Evolutionary conservation across 1,140 invertebrate species (phyloP), one percentile per base, ranked within the genome.

Genomic region (Oreohelix idahoensis): DNA sequence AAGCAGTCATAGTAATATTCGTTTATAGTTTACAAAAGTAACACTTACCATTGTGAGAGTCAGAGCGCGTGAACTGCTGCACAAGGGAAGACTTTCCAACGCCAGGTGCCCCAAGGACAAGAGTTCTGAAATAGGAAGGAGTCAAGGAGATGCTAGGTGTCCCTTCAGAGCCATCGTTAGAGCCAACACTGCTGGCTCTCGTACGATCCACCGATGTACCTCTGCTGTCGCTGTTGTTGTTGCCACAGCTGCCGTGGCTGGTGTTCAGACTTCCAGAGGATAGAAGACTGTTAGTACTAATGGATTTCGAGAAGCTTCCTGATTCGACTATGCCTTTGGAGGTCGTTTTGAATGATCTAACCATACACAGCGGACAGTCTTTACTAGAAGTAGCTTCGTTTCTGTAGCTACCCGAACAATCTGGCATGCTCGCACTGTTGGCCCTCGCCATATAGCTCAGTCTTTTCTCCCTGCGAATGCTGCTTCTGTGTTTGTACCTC

Each of bases 281-380:
- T 0, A 73, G 51, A 36, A 82, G 80, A 51, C 80, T 82, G 80
- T 82, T 82, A 71, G 80, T 75, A 45, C 80, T 82, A 5, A 75
- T 45, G 13, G 71, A 73, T 32, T 82, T 82, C 4, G 42, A 74
- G 71, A 82, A 82, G 51, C 80, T 82, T 32, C 71, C 80, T 1
- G 70, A 74, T 17, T 74, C 49, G 0, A 82, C 51, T 15, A 74
- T 75, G 42, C 80, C 80, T 82, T 82, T 82, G 45, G 80, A 53
- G 0, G 80, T 82, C 17, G 80, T 82, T 58, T 63, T 82, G 38
- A 82, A 82, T 32, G 80, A 82, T 4, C 70, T 17, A 11, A 82
- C 80, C 32, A 45, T 82, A 42, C 80, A 82, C n/a, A 82, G 45
- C 2, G 69, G 66, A 49, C 80, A 82, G 23, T 82, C 36, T n/a